phyloP scores from a whole-genome alignment of 2,888 invertebrate genomes.

The Malthinus flaveolus region DNA sequence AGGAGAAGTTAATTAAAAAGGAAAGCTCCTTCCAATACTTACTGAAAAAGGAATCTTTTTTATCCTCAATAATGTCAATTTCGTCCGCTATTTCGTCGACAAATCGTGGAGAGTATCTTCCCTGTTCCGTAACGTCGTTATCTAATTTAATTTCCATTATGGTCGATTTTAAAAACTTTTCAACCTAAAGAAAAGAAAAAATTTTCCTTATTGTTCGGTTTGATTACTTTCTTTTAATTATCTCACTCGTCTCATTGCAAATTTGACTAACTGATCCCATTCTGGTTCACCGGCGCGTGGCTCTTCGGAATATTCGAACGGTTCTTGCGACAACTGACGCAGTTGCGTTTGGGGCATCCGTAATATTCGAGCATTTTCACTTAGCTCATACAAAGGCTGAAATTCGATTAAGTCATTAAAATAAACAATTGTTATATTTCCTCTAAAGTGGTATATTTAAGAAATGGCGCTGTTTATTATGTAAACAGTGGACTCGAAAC shows the following conservation, averaged over 20 bases:
- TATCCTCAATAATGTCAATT: conserved; percentile 80
- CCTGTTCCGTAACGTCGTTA: conserved; percentile 74
- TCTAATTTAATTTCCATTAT: conserved; percentile 75
- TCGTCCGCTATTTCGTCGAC: conserved; percentile 83
- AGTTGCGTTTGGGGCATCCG: conserved; percentile 72
- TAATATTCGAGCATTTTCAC: conserved; percentile 72
- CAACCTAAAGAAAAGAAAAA: conserved; percentile 43
- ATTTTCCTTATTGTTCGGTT: neutral
- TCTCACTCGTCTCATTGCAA: conserved; percentile 70
- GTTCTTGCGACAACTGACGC: conserved; percentile 69
- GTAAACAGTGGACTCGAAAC: too few species aligned
- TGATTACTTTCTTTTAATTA: conserved; percentile 6
- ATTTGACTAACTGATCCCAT: conserved; percentile 81
- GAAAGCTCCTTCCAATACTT: conserved; percentile 59
- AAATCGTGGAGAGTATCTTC: conserved; percentile 77
- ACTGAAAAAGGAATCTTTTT: conserved; percentile 80
- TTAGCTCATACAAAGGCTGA: conserved; percentile 56
- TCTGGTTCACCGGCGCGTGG: conserved; percentile 75
- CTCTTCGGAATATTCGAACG: conserved; percentile 72
- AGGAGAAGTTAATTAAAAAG: neutral
- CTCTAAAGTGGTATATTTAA: too few species aligned
- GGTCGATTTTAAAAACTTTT: conserved; percentile 76
- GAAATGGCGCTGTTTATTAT: too few species aligned
- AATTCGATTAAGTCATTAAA: conserved; percentile 21
- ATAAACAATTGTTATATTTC: too few species aligned